Conservation (phyloP, 2,797 vertebrate species). For the Fistularia commersonii region DNA sequence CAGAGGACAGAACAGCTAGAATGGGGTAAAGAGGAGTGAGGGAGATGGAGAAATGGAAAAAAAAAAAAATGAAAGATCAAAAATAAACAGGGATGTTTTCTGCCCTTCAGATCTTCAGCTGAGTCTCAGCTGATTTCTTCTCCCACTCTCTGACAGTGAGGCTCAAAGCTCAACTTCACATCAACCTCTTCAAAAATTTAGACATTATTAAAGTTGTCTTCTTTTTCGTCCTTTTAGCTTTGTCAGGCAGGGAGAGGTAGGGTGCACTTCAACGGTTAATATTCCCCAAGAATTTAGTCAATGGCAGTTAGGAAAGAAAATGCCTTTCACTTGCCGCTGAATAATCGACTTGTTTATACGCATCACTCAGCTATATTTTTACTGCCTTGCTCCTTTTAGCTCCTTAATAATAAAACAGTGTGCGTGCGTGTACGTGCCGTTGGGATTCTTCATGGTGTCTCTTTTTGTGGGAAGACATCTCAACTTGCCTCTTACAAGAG, state of each 20-base stretch:
- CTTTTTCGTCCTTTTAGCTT: constrained; percentile 29
- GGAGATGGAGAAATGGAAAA: constrained; percentile 9
- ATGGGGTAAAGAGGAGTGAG: constrained; percentile 7
- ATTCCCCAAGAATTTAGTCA: constrained; percentile 57
- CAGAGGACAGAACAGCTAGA: constrained; percentile 3
- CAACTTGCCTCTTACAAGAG: constrained; percentile 48
- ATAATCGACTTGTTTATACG: constrained; percentile 71
- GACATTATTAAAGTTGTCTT: constrained; percentile 58
- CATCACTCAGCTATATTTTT: constrained; percentile 65
- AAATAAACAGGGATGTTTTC: constrained; percentile 56
- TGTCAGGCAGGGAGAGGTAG: constrained; percentile 33
- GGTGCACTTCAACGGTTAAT: constrained; percentile 61
- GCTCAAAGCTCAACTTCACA: constrained; percentile 62
- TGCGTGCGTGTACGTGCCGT: constrained; percentile 16
- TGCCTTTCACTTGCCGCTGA: constrained; percentile 61
- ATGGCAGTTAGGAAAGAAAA: constrained; percentile 67
- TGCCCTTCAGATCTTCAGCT: constrained; percentile 55
- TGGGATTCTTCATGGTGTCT: constrained; percentile 22
- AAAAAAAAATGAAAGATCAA: constrained; percentile 40
- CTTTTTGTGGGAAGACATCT: constrained; percentile 55
- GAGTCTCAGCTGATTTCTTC: constrained; percentile 61
- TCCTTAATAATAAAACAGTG: constrained; percentile 44
- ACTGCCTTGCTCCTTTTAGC: constrained; percentile 38
- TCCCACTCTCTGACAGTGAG: constrained; percentile 59
- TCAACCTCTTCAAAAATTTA: constrained; percentile 74